Conservation (phyloP, 2,888 invertebrate genomes). For the Uropetala carovei region DNA sequence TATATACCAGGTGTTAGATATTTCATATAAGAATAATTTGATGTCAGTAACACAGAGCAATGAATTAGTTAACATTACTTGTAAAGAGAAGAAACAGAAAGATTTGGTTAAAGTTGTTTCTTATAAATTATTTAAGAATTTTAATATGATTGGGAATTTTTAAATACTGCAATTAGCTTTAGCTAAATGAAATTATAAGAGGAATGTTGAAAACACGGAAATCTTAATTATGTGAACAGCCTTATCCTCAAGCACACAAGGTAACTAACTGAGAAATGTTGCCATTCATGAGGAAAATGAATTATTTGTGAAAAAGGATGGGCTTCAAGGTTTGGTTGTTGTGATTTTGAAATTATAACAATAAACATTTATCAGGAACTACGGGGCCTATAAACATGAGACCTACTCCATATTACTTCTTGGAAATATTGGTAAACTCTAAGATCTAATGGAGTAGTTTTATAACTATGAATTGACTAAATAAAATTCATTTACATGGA, state of each 20-base stretch:
- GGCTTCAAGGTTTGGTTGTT: neutral
- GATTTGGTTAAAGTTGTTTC: too few relatives aligned
- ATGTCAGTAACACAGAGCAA: too few relatives aligned
- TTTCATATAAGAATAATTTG: too few relatives aligned
- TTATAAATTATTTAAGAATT: too few relatives aligned
- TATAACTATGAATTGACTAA: neutral
- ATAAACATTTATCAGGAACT: neutral
- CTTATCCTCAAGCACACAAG: neutral
- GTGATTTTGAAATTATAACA: neutral
- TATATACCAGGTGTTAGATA: too few relatives aligned
- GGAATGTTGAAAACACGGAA: neutral
- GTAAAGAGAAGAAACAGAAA: too few relatives aligned
- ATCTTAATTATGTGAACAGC: neutral
- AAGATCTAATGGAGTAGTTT: conserved; percentile 6
- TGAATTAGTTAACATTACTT: too few relatives aligned
- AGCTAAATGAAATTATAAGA: neutral
- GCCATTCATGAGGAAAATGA: neutral
- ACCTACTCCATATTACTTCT: neutral
- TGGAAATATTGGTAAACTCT: neutral
- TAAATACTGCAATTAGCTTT: neutral
- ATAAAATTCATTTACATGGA: neutral
- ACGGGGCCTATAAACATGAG: neutral
- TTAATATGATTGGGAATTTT: neutral
- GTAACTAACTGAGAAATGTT: neutral
- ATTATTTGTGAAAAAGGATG: neutral